Base-by-base conservation (phyloP, 2,797 vertebrate species). In the Smutsia gigantea region DNA sequence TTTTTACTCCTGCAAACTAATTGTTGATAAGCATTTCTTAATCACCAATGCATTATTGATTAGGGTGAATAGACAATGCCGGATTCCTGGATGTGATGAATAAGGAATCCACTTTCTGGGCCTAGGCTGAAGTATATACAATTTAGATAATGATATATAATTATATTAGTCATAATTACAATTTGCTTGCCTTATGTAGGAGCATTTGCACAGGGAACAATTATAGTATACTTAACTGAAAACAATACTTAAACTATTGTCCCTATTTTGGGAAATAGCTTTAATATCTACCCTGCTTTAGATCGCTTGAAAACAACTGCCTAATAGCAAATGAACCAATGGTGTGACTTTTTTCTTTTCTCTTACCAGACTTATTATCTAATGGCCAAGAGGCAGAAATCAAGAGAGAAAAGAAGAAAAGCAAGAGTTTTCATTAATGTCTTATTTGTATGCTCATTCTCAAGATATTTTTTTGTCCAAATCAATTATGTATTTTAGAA, bases 111-210 rank as follows among this genome's bases (percentile, higher is more conserved):
- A 61, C 55, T 91, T 89, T 81, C 53, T 87, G 49, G 84, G 87
- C 39, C 13, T 86, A 57, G 46, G 53, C 46, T 77, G 81, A 71
- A 93, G 3, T 49, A 83, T 79, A 95, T 55, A 74, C 71, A 94
- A 83, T 96, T 97, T 90, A 96, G 93, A 91, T 90, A 93, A 97
- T 96, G 51, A 79, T 61, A 91, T 88, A 72, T 87, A 91, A 97
- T 97, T 96, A 93, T 31, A 94, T 94, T 94, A 79, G 66, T 89
- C 91, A 89, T 96, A 94, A 95, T 94, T 95, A 87, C 39, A 89
- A 84, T 95, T 86, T 96, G 21, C 63, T 97, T 95, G 88, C 87
- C 93, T 89, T 77, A 71, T 66, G 39, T 79, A 79, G 69, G 94
- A 81, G 53, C 37, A 86, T 91, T 93, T 96, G 75, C 37, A 72